Percentiles rank a stretch among this genome's conserved stretches.
Conservation (phyloP, 2,888 invertebrate species). For the Dorcus parallelipipedus region DNA sequence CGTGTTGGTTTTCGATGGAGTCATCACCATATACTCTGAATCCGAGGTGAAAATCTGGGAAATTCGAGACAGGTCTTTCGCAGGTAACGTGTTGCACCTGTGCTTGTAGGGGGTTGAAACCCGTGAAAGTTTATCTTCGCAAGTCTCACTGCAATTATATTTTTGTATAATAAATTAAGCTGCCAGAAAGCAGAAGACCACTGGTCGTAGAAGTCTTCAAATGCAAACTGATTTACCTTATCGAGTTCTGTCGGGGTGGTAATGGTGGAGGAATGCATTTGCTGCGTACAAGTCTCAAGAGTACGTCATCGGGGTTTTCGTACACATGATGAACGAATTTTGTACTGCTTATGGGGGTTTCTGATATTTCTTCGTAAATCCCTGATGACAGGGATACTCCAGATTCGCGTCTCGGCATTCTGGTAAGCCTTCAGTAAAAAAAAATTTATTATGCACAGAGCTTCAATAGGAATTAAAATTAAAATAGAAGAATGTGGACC, state of each 20-base stretch:
- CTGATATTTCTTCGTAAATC: slow-evolving; percentile 67
- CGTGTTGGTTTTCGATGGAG: slow-evolving; percentile 34
- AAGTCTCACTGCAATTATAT: slow-evolving; percentile 12
- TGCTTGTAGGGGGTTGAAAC: slow-evolving; percentile 31
- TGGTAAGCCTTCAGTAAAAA: not conserved
- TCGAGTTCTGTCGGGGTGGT: slow-evolving; percentile 44
- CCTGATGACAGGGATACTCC: slow-evolving; percentile 62
- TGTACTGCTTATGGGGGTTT: slow-evolving; percentile 33
- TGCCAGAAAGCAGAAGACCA: too few species aligned
- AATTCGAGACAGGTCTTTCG: slow-evolving; percentile 41
- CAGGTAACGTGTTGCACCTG: slow-evolving; percentile 43
- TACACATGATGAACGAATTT: slow-evolving; percentile 38
- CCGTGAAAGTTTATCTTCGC: not conserved
- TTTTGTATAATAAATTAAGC: not conserved
- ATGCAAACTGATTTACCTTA: slow-evolving; percentile 18
- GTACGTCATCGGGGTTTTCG: slow-evolving; percentile 47
- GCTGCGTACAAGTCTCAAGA: slow-evolving; percentile 34
- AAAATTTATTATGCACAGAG: not conserved
- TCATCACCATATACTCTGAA: slow-evolving; percentile 44
- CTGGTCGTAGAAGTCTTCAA: too few species aligned
- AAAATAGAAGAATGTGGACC: too few species aligned
- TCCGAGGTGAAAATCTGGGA: slow-evolving; percentile 41
- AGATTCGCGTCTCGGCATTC: slow-evolving; percentile 53
- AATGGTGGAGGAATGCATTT: slow-evolving; percentile 49
- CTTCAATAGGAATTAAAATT: not conserved